These are phyloP conservation scores for Daktulosphaira vitifoliae DNA, from an alignment of 1,140 invertebrate genomes.

Conservation along the genomic window DNA sequence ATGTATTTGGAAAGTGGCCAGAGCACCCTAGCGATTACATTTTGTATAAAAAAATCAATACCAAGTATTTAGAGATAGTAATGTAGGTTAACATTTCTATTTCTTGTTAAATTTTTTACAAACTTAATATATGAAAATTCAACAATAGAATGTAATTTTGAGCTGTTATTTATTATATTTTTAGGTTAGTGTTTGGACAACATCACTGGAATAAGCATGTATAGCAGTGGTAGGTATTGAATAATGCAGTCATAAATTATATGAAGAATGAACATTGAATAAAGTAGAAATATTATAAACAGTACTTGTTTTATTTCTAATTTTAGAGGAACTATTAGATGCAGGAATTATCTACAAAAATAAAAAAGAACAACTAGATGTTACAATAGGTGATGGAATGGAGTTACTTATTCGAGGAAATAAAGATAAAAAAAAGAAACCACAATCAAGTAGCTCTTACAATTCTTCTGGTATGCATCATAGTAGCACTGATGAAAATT, in stretches of 20 bases:
- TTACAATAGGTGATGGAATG: slow-evolving; percentile 82
- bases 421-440: slow-evolving; percentile 28
- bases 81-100: slow-evolving; percentile 24
- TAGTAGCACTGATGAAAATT: slow-evolving; percentile 14
- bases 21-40: background rate
- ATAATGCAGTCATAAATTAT: background rate
- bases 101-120: background rate
- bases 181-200: background rate
- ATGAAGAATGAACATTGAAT: too few species aligned
- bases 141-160: slow-evolving; percentile 3
- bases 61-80: background rate
- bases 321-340: slow-evolving; percentile 61
- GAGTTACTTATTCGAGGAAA: slow-evolving; percentile 81
- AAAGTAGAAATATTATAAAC: too few species aligned
- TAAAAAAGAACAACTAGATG: slow-evolving; percentile 78
- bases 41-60: slow-evolving; percentile 9
- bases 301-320: too few species aligned
- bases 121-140: background rate
- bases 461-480: slow-evolving; percentile 27
- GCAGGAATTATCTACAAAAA: slow-evolving; percentile 75
- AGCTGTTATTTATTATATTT: background rate
- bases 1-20: background rate
- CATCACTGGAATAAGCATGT: background rate
- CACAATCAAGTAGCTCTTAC: slow-evolving; percentile 18
- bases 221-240: slow-evolving; percentile 9